A percentile compares a stretch with the other conserved stretches of the same genome.
Conservation (phyloP, 2,888 invertebrate species). For the Azorinus chamasolen region DNA sequence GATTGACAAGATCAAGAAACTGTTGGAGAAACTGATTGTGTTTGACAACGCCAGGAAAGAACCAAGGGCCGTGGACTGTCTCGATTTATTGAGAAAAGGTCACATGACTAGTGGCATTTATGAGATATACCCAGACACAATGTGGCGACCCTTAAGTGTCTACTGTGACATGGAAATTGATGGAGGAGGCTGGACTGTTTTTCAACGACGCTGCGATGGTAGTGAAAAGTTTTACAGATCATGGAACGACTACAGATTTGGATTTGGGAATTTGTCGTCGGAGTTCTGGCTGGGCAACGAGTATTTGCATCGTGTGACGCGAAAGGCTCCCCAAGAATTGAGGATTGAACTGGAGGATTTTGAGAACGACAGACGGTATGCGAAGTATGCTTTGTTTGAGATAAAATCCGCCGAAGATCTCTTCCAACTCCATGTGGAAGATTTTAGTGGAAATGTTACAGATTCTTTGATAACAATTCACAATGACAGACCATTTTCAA, state of each 20-base stretch:
- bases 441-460: constrained; percentile 52
- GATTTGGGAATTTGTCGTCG: constrained; percentile 35
- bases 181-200: constrained; percentile 67
- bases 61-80: neutral
- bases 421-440: constrained; percentile 45
- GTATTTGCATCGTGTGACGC: constrained; percentile 43
- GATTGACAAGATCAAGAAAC: too few species aligned
- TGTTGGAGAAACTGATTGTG: too few species aligned
- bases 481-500: constrained; percentile 14
- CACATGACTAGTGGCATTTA: constrained; percentile 25
- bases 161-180: constrained; percentile 43
- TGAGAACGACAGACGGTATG: constrained; percentile 46
- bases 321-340: constrained; percentile 49
- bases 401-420: constrained; percentile 30
- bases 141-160: constrained; percentile 32
- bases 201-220: constrained; percentile 46
- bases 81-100: neutral
- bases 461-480: constrained; percentile 2
- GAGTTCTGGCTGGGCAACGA: constrained; percentile 63
- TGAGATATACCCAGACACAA: constrained; percentile 18
- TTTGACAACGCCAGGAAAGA: too few species aligned
- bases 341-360: constrained; percentile 61
- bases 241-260: constrained; percentile 46
- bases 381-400: constrained; percentile 54
- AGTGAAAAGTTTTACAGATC: constrained; percentile 37